These are phyloP conservation scores for Bathynomus jamesi DNA, from an alignment of 1,140 invertebrate species.

Conservation along the genomic window DNA sequence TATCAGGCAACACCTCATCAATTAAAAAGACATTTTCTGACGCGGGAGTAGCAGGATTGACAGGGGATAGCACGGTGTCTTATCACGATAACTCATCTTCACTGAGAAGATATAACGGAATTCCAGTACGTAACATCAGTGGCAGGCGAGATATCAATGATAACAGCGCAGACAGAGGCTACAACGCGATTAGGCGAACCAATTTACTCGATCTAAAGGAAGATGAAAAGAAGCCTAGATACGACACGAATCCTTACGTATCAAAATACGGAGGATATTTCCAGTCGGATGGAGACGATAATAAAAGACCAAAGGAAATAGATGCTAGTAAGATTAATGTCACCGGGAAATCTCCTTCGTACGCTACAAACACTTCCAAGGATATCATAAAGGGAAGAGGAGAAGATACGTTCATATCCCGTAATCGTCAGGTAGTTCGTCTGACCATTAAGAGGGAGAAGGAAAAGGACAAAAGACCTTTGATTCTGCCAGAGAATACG, in stretches of 20 bases:
- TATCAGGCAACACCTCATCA: slow-evolving; percentile 21
- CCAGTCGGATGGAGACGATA: background rate
- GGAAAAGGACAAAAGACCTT: slow-evolving; percentile 16
- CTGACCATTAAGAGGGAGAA: slow-evolving; percentile 29
- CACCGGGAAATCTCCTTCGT: slow-evolving; percentile 5
- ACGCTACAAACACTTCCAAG: background rate
- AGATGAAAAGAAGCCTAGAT: background rate
- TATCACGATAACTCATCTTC: background rate
- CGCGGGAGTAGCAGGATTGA: background rate
- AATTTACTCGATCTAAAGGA: background rate
- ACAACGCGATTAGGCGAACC: background rate
- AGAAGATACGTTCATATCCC: slow-evolving; percentile 13
- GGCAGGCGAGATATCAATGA: background rate
- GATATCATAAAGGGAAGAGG: background rate
- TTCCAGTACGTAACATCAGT: background rate
- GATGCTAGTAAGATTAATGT: slow-evolving; percentile 30
- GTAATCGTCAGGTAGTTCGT: slow-evolving; percentile 30
- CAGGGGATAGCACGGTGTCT: background rate
- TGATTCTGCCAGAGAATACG: slow-evolving; percentile 22
- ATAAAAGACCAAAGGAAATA: slow-evolving; percentile 18
- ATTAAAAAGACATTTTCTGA: slow-evolving; percentile 19
- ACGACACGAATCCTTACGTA: background rate
- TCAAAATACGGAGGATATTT: background rate
- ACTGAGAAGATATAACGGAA: no score
- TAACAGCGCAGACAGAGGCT: background rate